Evolutionary conservation across 1,140 invertebrate genomes (phyloP).

Genomic region (Sycophaga agraensis): DNA sequence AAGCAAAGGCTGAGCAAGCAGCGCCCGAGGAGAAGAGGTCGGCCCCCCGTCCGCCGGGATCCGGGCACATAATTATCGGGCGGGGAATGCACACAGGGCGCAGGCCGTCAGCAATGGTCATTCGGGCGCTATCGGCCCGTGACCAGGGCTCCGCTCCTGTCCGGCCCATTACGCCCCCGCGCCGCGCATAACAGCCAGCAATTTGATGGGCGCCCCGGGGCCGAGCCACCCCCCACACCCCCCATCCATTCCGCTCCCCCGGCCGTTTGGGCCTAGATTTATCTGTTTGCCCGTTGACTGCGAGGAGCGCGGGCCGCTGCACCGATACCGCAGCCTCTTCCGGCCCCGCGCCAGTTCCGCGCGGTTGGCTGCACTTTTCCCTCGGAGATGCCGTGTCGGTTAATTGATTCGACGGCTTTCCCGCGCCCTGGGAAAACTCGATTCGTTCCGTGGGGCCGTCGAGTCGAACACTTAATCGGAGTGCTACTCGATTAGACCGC

Average conservation of each 20-base stretch:
- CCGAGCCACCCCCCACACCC: too few relatives aligned
- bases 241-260: too few relatives aligned
- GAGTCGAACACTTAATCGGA: constrained; percentile 55
- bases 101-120: constrained; percentile 29
- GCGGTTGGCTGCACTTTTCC: too few relatives aligned
- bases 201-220: constrained; percentile 1
- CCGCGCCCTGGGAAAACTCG: too few relatives aligned
- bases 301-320: background rate
- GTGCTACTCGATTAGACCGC: constrained; percentile 52
- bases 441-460: too few relatives aligned
- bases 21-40: background rate
- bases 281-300: background rate
- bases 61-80: constrained; percentile 27
- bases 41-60: background rate
- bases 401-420: too few relatives aligned
- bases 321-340: too few relatives aligned
- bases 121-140: constrained; percentile 21
- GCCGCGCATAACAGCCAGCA: background rate
- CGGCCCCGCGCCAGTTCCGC: too few relatives aligned
- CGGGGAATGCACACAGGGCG: constrained; percentile 24
- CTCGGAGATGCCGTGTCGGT: too few relatives aligned
- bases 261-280: background rate
- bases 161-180: constrained; percentile 16
- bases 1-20: constrained; percentile 28
- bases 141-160: constrained; percentile 6